phyloP scores from a whole-genome alignment of 37 sponge, comb jelly and placozoan genomes.

The Ianthella basta region DNA sequence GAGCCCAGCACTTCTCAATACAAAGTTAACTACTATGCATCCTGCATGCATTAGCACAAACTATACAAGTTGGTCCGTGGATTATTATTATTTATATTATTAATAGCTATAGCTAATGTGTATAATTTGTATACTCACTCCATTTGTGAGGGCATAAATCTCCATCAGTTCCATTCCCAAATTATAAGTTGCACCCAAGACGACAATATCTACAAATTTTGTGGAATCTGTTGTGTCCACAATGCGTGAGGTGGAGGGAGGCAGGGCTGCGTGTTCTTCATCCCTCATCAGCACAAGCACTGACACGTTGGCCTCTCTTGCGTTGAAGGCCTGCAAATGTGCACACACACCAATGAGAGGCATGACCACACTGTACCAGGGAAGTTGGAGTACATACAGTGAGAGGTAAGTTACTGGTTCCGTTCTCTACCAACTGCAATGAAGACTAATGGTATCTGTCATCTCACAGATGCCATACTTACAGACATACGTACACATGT shows the following conservation, averaged over 20 bases:
- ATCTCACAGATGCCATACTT: no score
- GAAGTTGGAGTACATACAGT: no score
- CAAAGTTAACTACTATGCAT: not conserved
- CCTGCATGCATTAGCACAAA: not conserved
- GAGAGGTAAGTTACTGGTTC: no score
- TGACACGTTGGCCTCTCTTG: slow-evolving; percentile 36
- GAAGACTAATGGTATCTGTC: no score
- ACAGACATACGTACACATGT: no score
- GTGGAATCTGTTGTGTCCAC: not conserved
- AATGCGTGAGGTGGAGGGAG: slow-evolving; percentile 49
- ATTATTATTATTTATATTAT: no score
- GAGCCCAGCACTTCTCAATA: not conserved
- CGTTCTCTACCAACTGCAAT: no score
- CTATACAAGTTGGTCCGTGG: no score
- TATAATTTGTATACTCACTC: not conserved
- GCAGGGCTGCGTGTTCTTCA: slow-evolving; percentile 16
- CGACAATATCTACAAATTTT: slow-evolving; percentile 39
- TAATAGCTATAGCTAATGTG: no score
- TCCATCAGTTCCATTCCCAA: slow-evolving; percentile 43
- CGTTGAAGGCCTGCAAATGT: slow-evolving; percentile 28
- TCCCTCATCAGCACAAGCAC: slow-evolving; percentile 56
- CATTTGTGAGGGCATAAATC: slow-evolving; percentile 8
- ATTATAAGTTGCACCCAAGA: slow-evolving; percentile 53
- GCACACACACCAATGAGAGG: no score
- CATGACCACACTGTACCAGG: no score